Conservation (phyloP, 2,888 invertebrate species). For the Furcula furcula region DNA sequence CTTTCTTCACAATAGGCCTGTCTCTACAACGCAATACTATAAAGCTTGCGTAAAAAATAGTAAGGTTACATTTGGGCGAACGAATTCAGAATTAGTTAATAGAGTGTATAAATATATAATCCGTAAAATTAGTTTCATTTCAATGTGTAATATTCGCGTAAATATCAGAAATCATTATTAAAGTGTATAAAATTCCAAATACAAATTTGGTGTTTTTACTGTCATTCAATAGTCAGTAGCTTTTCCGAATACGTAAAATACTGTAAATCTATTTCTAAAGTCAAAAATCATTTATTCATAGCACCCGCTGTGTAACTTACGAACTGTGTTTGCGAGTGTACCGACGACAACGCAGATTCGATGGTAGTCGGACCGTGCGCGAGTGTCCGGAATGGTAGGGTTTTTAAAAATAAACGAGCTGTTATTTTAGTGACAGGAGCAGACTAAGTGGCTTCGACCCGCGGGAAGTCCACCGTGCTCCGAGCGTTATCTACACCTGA, state of each 20-base stretch:
- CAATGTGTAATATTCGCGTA: no score
- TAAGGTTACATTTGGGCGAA: no score
- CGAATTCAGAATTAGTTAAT: no score
- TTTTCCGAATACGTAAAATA: slow-evolving; percentile 20
- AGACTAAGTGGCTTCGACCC: slow-evolving; percentile 61
- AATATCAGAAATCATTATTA: no score
- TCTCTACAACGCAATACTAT: no score
- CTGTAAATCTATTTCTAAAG: slow-evolving; percentile 25
- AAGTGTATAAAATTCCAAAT: no score
- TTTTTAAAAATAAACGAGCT: slow-evolving; percentile 56
- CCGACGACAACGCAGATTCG: slow-evolving; percentile 28
- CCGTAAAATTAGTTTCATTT: no score
- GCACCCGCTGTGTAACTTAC: slow-evolving; percentile 13
- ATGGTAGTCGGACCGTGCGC: slow-evolving; percentile 22
- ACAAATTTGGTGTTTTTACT: no score
- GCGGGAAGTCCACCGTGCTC: slow-evolving; percentile 57
- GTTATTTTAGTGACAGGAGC: slow-evolving; percentile 63
- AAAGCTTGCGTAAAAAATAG: no score
- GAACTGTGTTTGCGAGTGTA: slow-evolving; percentile 28
- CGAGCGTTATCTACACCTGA: slow-evolving; percentile 65
- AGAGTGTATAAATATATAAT: no score
- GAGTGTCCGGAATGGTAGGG: slow-evolving; percentile 42
- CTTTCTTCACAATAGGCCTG: slow-evolving; percentile 37
- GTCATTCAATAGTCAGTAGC: slow-evolving; percentile 8
- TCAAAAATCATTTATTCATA: slow-evolving; percentile 32